Conservation (phyloP, 2,888 invertebrate species). For the Xanthorhoe designata region DNA sequence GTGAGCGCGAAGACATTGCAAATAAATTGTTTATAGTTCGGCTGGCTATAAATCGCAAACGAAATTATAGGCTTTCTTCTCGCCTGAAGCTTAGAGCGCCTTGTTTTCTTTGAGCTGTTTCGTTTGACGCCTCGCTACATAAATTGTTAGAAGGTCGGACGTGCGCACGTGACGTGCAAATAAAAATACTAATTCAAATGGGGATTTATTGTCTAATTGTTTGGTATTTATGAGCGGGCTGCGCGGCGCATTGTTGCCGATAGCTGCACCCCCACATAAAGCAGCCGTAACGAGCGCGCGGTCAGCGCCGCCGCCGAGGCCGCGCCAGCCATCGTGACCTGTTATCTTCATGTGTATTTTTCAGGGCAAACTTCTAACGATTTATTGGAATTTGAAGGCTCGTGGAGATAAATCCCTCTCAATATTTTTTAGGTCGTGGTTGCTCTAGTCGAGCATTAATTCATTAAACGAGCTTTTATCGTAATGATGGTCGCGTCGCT, state of each 20-base stretch:
- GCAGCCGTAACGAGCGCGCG: constrained; percentile 63
- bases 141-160: constrained; percentile 67
- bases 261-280: constrained; percentile 66
- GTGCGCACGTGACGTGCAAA: constrained; percentile 78
- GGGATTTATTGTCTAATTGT: constrained; percentile 79
- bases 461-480: constrained; percentile 61
- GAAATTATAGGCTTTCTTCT: constrained; percentile 67
- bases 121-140: constrained; percentile 75
- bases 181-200: constrained; percentile 77
- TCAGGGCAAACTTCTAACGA: constrained; percentile 36
- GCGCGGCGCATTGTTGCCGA: constrained; percentile 67
- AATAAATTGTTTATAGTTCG: constrained; percentile 60
- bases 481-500: constrained; percentile 58
- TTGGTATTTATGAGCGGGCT: constrained; percentile 71
- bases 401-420: constrained; percentile 27
- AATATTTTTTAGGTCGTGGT: constrained; percentile 30
- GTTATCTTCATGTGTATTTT: constrained; percentile 46
- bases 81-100: constrained; percentile 67
- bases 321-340: constrained; percentile 62
- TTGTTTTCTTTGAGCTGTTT: constrained; percentile 76
- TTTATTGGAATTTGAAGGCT: constrained; percentile 32
- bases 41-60: constrained; percentile 68
- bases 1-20: constrained; percentile 44
- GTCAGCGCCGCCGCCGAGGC: constrained; percentile 45
- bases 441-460: constrained; percentile 54